These are phyloP conservation scores for Heterodera filipjevi DNA, from an alignment of 2,888 invertebrate genomes.

Conservation along the genomic window DNA sequence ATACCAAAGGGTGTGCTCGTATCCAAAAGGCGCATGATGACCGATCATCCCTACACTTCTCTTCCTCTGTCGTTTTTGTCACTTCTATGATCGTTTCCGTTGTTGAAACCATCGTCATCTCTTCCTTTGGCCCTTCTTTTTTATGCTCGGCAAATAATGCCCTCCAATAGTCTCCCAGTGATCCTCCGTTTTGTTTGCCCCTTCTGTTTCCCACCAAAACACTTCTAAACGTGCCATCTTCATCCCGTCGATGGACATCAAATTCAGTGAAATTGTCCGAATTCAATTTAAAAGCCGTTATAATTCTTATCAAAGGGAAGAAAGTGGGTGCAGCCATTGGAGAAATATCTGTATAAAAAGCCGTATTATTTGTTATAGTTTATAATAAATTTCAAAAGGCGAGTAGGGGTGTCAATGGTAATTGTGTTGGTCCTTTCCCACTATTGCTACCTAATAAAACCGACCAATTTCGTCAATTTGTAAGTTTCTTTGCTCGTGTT, in stretches of 20 bases:
- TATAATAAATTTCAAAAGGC: no score
- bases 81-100: not conserved
- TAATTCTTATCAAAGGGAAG: not conserved
- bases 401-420: no score
- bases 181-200: not conserved
- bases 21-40: conserved; percentile 63
- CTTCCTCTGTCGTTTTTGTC: not conserved
- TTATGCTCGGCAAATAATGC: not conserved
- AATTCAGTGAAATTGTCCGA: conserved; percentile 1
- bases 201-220: not conserved
- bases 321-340: not conserved
- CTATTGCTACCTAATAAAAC: not conserved
- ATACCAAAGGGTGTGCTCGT: conserved; percentile 51
- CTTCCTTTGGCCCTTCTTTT: not conserved
- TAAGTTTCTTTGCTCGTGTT: not conserved
- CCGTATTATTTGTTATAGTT: no score
- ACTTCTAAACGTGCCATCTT: not conserved
- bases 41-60: conserved; percentile 3
- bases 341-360: not conserved
- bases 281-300: conserved; percentile 3
- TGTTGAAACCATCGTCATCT: not conserved
- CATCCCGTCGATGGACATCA: not conserved
- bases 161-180: conserved; percentile 1
- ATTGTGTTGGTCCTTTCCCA: no score
- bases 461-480: conserved; percentile 8